Conservation (phyloP, 1,140 invertebrate genomes). For the Pogonomyrmex californicus region DNA sequence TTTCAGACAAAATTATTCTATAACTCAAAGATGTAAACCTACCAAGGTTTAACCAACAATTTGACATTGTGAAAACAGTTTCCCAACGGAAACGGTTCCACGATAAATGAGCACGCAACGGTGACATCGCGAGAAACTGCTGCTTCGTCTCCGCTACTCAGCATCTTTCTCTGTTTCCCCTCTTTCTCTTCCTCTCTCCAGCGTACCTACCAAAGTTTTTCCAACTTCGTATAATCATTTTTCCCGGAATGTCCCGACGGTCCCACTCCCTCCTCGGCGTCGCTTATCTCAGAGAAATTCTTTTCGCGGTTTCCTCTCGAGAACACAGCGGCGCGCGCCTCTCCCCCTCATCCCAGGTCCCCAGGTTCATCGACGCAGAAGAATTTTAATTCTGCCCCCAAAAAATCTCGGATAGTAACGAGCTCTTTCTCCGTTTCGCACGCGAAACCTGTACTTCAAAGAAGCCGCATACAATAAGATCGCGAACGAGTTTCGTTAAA, state of each 20-base stretch:
- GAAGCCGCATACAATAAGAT: constrained; percentile 27
- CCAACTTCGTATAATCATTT: constrained; percentile 84
- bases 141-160: constrained; percentile 47
- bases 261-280: constrained; percentile 54
- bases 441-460: constrained; percentile 67
- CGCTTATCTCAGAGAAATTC: constrained; percentile 79
- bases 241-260: constrained; percentile 80
- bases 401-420: constrained; percentile 53
- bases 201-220: constrained; percentile 76
- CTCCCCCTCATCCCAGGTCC: constrained; percentile 28
- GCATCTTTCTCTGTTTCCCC: constrained; percentile 27
- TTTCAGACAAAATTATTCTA: constrained; percentile 1
- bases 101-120: constrained; percentile 72
- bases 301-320: constrained; percentile 76
- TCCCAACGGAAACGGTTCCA: constrained; percentile 40
- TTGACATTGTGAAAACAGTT: constrained; percentile 45
- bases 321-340: constrained; percentile 57
- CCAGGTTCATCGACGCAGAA: constrained; percentile 71
- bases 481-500: background rate
- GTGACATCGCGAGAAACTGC: constrained; percentile 69
- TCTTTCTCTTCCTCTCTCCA: constrained; percentile 53
- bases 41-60: constrained; percentile 44
- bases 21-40: constrained; percentile 1
- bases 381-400: constrained; percentile 76
- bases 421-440: constrained; percentile 62